These are phyloP conservation scores for Eciton burchellii DNA, from an alignment of 1,140 invertebrate species.

Conservation along the genomic window DNA sequence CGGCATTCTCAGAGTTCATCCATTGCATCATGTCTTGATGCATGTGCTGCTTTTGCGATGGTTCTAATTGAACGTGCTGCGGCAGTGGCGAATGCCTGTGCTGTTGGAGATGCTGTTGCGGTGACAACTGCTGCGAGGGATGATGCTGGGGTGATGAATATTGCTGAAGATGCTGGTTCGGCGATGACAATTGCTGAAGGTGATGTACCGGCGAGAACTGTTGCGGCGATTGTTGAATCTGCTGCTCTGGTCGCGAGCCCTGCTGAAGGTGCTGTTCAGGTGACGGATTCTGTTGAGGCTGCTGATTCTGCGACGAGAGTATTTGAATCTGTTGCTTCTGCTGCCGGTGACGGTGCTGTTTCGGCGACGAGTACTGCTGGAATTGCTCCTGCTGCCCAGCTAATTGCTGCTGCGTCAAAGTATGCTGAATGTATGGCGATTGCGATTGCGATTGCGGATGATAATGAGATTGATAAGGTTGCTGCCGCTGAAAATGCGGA, in stretches of 20 bases:
- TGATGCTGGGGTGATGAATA: constrained; percentile 87
- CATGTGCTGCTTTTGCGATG: constrained; percentile 39
- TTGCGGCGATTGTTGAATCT: constrained; percentile 18
- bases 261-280: constrained; percentile 25
- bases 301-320: constrained; percentile 26
- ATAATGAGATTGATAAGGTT: constrained; percentile 71
- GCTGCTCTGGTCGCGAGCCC: neutral
- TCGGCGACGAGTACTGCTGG: constrained; percentile 49
- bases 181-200: constrained; percentile 74
- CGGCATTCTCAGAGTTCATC: neutral
- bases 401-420: constrained; percentile 45
- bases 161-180: constrained; percentile 89
- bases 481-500: constrained; percentile 79
- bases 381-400: constrained; percentile 54
- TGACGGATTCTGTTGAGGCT: constrained; percentile 27
- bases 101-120: constrained; percentile 56
- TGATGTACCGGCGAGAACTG: constrained; percentile 47
- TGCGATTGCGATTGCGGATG: constrained; percentile 69
- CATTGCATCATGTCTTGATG: neutral
- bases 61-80: constrained; percentile 54
- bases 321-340: neutral
- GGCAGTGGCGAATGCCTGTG: constrained; percentile 69
- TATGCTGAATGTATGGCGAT: neutral
- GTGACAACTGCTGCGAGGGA: constrained; percentile 36
- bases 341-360: constrained; percentile 62